phyloP scores from a whole-genome alignment of 1,140 invertebrate genomes.

The Drosophila melanica region DNA sequence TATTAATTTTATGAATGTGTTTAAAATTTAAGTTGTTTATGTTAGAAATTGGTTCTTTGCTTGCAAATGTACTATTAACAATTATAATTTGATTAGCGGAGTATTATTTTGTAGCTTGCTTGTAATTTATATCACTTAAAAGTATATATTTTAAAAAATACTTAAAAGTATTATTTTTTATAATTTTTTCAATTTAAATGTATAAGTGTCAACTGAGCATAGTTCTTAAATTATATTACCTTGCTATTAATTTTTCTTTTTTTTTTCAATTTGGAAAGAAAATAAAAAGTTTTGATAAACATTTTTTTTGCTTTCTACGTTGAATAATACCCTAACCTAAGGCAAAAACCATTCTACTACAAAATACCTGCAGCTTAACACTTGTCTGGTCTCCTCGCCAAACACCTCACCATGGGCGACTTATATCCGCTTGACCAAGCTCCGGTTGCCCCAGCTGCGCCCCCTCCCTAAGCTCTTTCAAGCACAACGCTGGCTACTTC shows the following conservation, averaged over 20 bases:
- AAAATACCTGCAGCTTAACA: constrained; percentile 41
- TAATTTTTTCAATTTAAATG: too few species aligned
- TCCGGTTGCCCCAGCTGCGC: neutral
- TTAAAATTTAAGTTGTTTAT: too few species aligned
- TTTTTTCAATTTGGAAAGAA: too few species aligned
- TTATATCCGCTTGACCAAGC: constrained; percentile 17
- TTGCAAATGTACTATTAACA: neutral
- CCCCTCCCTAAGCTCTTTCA: constrained; percentile 14
- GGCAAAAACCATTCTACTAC: constrained; percentile 1
- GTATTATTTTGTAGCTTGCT: neutral
- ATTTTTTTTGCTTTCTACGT: too few species aligned
- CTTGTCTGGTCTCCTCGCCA: constrained; percentile 47
- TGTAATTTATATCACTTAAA: neutral
- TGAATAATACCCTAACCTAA: neutral
- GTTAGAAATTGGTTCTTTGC: too few species aligned
- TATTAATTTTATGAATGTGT: too few species aligned
- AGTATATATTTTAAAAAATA: too few species aligned
- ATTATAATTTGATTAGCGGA: neutral
- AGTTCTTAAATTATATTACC: too few species aligned
- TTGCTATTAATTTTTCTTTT: too few species aligned
- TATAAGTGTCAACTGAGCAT: too few species aligned
- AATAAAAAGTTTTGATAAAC: too few species aligned
- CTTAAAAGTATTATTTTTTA: neutral
- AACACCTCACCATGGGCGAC: constrained; percentile 12
- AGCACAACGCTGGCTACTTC: constrained; percentile 55